phyloP scores from a whole-genome alignment of 2,888 invertebrate species.

The Capitulum mitella region DNA sequence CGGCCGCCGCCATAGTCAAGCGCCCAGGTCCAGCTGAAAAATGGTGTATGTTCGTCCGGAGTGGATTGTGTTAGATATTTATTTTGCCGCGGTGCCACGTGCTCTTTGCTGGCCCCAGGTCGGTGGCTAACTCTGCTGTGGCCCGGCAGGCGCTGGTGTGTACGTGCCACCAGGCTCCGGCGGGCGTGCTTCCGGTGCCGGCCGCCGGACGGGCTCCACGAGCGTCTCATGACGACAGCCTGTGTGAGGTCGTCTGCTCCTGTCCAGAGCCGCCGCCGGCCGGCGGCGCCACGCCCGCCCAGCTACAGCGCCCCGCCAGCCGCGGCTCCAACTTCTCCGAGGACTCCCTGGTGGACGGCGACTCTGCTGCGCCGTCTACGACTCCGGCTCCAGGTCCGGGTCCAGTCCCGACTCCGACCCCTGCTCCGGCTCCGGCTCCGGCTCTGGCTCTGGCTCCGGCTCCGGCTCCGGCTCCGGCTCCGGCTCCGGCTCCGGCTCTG shows the following conservation, averaged over 20 bases:
- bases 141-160: conserved; percentile 1
- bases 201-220: not conserved
- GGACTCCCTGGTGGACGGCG: conserved; percentile 3
- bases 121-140: too few species aligned
- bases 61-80: too few species aligned
- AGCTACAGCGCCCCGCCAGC: not conserved
- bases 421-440: not conserved
- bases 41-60: too few species aligned
- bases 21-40: too few species aligned
- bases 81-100: too few species aligned
- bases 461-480: too few species aligned
- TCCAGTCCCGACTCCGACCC: too few species aligned
- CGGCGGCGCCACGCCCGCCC: not conserved
- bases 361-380: too few species aligned
- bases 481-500: not conserved
- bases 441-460: too few species aligned
- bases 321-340: conserved; percentile 13
- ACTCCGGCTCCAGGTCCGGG: not conserved
- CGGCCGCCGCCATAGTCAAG: too few species aligned
- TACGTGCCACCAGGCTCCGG: not conserved
- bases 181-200: not conserved
- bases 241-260: not conserved
- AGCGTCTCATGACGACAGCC: not conserved
- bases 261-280: not conserved
- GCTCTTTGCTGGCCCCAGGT: too few species aligned